Percentiles rank a stretch among this genome's conserved stretches.
Evolutionary conservation across 1,140 invertebrate genomes (phyloP).

Genomic region (Drosophila nasuta): DNA sequence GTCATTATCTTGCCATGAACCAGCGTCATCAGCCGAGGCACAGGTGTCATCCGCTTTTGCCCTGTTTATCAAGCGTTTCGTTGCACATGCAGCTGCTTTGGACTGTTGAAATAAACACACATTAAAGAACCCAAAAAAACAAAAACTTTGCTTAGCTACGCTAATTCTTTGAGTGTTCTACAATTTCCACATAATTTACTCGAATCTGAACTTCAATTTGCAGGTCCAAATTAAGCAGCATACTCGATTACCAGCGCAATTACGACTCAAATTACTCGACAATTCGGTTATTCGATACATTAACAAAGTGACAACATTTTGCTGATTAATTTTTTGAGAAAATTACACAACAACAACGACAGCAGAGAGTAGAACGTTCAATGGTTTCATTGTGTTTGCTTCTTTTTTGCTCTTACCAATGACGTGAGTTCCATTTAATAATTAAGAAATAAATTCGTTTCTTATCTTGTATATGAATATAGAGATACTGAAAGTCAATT

Average conservation of each 20-base stretch:
- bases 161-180: constrained; percentile 1
- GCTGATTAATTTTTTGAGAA: constrained; percentile 69
- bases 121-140: too few relatives aligned
- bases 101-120: constrained; percentile 9
- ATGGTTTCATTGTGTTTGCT: constrained; percentile 30
- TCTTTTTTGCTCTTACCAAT: constrained; percentile 23
- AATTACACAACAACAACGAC: constrained; percentile 57
- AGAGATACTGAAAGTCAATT: constrained; percentile 27
- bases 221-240: background rate
- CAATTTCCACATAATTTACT: constrained; percentile 1
- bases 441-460: constrained; percentile 75
- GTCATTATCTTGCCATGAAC: constrained; percentile 73
- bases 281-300: constrained; percentile 43
- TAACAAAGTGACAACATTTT: constrained; percentile 55
- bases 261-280: constrained; percentile 29
- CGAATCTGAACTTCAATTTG: background rate
- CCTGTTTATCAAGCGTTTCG: constrained; percentile 34
- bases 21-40: constrained; percentile 43
- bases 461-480: constrained; percentile 46
- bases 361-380: background rate
- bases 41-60: constrained; percentile 76
- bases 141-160: background rate
- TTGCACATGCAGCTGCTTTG: constrained; percentile 18
- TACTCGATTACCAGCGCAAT: constrained; percentile 17
- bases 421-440: constrained; percentile 71